Percentiles rank a stretch among this genome's conserved stretches.
These are phyloP conservation scores for Campopleginae sp. DNA, from an alignment of 2,888 invertebrate genomes.

Conservation along the genomic window DNA sequence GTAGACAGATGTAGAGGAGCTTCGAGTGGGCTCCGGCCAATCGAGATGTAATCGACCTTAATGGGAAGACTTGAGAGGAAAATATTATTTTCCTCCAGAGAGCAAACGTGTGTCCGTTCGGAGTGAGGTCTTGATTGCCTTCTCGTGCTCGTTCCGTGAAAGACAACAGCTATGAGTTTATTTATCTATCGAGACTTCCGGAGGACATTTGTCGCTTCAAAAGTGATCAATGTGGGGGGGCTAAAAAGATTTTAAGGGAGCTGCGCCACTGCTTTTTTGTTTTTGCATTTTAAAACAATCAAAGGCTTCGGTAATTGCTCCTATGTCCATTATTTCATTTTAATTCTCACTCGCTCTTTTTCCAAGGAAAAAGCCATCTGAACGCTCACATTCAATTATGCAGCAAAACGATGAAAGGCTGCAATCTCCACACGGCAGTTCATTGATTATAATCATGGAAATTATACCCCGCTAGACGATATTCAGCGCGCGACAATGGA, in stretches of 20 bases:
- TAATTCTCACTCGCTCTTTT: background rate
- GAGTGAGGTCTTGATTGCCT: background rate
- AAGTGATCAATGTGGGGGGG: background rate
- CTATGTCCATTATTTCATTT: background rate
- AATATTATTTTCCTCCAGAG: slow-evolving; percentile 13
- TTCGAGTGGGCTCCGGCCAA: background rate
- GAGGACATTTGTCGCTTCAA: background rate
- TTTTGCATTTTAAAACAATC: background rate
- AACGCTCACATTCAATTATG: background rate
- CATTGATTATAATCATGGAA: slow-evolving; percentile 16
- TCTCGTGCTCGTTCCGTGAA: background rate
- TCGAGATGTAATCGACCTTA: background rate
- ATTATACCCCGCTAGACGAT: slow-evolving; percentile 9
- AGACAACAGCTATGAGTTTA: background rate
- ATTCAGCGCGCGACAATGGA: background rate
- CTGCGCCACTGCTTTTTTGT: background rate
- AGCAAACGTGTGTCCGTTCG: slow-evolving; percentile 6
- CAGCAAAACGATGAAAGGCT: background rate
- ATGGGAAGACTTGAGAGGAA: background rate
- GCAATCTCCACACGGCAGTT: background rate
- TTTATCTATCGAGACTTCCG: background rate
- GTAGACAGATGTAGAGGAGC: background rate
- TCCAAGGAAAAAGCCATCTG: background rate
- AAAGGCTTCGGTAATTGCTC: background rate
- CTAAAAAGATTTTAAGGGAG: background rate